Evolutionary conservation across 2,113 vertebrate species (phyloP).

Genomic region (Chaenocephalus aceratus): DNA sequence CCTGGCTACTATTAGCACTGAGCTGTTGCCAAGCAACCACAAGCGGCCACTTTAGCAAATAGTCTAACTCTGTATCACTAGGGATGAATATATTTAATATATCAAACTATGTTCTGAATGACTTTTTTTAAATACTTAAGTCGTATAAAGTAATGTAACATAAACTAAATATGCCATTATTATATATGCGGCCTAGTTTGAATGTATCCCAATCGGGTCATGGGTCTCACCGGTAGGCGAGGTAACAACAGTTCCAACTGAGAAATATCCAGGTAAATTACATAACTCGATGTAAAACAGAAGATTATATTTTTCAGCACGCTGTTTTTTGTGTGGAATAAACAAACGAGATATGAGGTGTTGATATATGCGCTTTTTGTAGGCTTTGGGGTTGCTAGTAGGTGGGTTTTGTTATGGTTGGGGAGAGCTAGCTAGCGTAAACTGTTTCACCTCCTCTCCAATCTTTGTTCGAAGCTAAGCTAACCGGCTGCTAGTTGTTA

Average conservation of each 20-base stretch:
- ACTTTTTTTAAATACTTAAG: neutral
- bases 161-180: neutral
- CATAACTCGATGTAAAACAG: neutral
- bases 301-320: neutral
- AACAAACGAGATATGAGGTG: neutral
- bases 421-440: neutral
- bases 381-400: neutral
- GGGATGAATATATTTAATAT: neutral
- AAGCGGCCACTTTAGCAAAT: neutral
- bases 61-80: neutral
- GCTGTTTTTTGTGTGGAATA: neutral
- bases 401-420: neutral
- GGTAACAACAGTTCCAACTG: neutral
- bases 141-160: neutral
- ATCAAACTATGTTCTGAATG: neutral
- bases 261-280: fast-evolving
- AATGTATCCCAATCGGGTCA: neutral
- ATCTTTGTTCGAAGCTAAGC: conserved; percentile 1
- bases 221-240: neutral
- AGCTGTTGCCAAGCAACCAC: neutral
- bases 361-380: neutral
- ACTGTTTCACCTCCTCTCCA: neutral
- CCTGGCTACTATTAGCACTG: neutral
- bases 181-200: neutral
- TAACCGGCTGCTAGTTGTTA: neutral